phyloP scores from a whole-genome alignment of 2,113 vertebrate species.

The Oenanthe oenanthe region DNA sequence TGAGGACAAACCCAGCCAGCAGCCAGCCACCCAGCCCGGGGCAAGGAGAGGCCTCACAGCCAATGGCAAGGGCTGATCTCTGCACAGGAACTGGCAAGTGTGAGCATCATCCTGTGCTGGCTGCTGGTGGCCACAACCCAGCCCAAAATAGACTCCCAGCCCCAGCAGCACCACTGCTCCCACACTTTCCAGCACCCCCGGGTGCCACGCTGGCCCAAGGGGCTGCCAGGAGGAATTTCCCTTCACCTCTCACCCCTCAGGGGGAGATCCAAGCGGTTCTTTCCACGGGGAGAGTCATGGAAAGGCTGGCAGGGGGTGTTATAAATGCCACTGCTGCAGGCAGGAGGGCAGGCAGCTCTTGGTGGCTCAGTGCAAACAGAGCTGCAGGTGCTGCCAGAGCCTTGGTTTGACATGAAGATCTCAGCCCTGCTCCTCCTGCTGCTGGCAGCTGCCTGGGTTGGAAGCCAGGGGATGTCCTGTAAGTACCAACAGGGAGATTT shows the following conservation, averaged over 20 bases:
- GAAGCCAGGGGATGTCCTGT: not conserved
- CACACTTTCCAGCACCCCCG: not conserved
- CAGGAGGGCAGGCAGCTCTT: not conserved
- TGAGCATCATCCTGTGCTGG: conserved; percentile 19
- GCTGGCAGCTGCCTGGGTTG: not conserved
- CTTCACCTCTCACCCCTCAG: not conserved
- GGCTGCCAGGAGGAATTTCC: not conserved
- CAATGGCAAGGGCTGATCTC: rapidly evolving
- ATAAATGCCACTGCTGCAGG: not conserved
- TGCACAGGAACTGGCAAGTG: not conserved
- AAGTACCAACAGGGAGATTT: not conserved
- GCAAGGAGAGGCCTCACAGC: not conserved
- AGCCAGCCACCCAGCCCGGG: rapidly evolving
- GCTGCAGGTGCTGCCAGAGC: not conserved
- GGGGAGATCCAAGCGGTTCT: not conserved
- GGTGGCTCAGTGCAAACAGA: not conserved
- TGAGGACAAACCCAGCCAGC: rapidly evolving
- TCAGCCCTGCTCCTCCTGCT: not conserved
- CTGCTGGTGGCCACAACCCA: not conserved
- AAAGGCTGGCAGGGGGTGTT: not conserved
- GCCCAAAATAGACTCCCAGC: not conserved
- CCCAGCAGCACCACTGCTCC: not conserved
- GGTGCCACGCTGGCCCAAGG: not conserved
- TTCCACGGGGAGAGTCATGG: conserved; percentile 7
- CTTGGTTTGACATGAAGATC: not conserved